phyloP scores from a whole-genome alignment of 2,113 vertebrate genomes.

The Sylvia atricapilla region DNA sequence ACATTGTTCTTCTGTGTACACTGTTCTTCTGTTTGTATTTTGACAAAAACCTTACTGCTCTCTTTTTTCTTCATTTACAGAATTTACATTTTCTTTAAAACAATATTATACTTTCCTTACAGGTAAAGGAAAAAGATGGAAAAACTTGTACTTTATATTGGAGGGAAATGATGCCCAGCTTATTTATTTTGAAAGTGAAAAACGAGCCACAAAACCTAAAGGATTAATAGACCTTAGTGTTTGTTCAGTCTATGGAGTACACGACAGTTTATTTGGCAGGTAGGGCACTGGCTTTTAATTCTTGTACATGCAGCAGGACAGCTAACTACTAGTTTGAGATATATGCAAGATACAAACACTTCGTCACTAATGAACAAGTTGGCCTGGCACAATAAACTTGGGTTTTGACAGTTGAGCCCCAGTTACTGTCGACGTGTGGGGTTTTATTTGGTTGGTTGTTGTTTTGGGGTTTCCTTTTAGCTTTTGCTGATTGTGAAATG shows the following conservation, averaged over 20 bases:
- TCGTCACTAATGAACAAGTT: not conserved
- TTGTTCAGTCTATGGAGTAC: constrained; percentile 94
- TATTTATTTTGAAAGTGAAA: constrained; percentile 99
- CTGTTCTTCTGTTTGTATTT: constrained; percentile 12
- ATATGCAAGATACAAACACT: not conserved
- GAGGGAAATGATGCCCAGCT: constrained; percentile 98
- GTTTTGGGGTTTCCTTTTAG: not conserved
- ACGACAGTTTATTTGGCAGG: constrained; percentile 99
- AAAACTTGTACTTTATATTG: constrained; percentile 97
- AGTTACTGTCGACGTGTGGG: not conserved
- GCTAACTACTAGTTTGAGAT: not conserved
- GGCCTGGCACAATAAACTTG: not conserved
- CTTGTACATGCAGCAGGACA: not conserved
- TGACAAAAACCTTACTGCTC: not conserved
- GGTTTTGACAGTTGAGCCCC: not conserved
- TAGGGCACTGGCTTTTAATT: constrained; percentile 67
- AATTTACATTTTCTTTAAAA: constrained; percentile 12
- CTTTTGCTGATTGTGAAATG: not conserved
- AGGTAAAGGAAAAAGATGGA: constrained; percentile 99
- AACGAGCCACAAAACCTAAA: constrained; percentile 99
- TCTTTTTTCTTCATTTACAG: not conserved
- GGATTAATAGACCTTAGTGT: constrained; percentile 98
- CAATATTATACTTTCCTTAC: constrained; percentile 49
- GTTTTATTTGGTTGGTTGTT: not conserved
- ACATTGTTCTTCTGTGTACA: not conserved